phyloP scores from a whole-genome alignment of 2,888 invertebrate genomes.

The Hartigia nigra region DNA sequence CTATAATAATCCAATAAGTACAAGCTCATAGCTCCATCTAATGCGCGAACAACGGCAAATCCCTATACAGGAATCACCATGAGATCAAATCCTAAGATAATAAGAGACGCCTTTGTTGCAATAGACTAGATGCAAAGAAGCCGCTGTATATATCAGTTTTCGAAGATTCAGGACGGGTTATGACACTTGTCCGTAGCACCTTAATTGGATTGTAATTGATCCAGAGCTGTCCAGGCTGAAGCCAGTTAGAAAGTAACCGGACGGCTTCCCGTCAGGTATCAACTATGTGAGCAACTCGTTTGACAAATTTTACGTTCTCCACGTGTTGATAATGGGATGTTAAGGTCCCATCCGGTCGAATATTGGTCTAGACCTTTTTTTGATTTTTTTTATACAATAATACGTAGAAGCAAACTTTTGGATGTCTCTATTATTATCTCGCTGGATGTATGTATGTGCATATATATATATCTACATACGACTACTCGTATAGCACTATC shows the following conservation, averaged over 20 bases:
- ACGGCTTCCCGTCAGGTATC: background rate
- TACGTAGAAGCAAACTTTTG: background rate
- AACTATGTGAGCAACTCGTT: background rate
- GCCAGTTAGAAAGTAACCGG: background rate
- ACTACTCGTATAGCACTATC: background rate
- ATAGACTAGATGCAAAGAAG: background rate
- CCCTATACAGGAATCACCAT: background rate
- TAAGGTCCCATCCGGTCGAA: background rate
- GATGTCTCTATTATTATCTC: background rate
- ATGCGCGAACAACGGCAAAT: background rate
- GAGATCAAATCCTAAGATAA: background rate
- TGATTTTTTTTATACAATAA: background rate
- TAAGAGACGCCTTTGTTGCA: background rate
- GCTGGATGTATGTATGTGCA: background rate
- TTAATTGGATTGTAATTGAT: constrained; percentile 31
- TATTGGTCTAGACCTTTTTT: background rate
- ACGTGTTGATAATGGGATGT: background rate
- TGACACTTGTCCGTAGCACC: constrained; percentile 29
- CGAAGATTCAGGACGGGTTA: background rate
- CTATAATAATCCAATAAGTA: background rate
- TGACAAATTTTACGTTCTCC: background rate
- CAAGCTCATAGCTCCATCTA: background rate
- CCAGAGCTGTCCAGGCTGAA: background rate
- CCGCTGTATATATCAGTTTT: background rate
- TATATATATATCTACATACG: background rate